phyloP scores from a whole-genome alignment of 2,888 invertebrate genomes.

The Phyto melanocephala region DNA sequence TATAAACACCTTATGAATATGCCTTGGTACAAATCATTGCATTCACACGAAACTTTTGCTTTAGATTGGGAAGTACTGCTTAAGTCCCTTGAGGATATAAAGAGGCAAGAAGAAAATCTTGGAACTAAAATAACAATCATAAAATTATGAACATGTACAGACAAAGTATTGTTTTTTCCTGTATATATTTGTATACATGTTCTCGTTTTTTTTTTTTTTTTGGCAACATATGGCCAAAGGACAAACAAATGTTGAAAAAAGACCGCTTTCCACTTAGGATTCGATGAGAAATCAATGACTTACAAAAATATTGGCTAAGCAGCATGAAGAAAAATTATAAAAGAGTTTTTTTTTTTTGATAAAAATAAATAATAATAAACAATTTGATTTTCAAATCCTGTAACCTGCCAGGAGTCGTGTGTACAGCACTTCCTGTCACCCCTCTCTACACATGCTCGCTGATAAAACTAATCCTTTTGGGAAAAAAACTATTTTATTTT shows the following conservation, averaged over 20 bases:
- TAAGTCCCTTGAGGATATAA: not conserved
- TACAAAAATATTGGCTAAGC: not conserved
- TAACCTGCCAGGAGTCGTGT: not conserved
- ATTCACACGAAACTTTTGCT: too few species aligned
- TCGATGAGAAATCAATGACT: constrained; percentile 43
- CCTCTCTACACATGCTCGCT: not conserved
- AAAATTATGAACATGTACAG: constrained; percentile 59
- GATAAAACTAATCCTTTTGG: constrained; percentile 32
- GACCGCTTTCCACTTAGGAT: not conserved
- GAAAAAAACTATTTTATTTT: too few species aligned
- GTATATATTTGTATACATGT: not conserved
- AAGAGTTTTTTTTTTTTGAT: not conserved
- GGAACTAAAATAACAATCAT: constrained; percentile 50
- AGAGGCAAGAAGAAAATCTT: not conserved
- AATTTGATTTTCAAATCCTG: constrained; percentile 34
- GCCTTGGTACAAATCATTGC: too few species aligned
- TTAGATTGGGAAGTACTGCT: not conserved
- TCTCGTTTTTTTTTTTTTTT: constrained; percentile 17
- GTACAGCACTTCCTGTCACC: not conserved
- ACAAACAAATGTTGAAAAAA: not conserved
- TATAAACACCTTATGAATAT: too few species aligned
- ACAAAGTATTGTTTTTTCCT: constrained; percentile 53
- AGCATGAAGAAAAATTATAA: not conserved
- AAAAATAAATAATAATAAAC: constrained; percentile 48
- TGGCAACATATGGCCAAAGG: constrained; percentile 59